A percentile compares a stretch with the other conserved stretches of the same genome.
phyloP scores from a whole-genome alignment of 2,888 invertebrate genomes.

The Julus scandinavius region DNA sequence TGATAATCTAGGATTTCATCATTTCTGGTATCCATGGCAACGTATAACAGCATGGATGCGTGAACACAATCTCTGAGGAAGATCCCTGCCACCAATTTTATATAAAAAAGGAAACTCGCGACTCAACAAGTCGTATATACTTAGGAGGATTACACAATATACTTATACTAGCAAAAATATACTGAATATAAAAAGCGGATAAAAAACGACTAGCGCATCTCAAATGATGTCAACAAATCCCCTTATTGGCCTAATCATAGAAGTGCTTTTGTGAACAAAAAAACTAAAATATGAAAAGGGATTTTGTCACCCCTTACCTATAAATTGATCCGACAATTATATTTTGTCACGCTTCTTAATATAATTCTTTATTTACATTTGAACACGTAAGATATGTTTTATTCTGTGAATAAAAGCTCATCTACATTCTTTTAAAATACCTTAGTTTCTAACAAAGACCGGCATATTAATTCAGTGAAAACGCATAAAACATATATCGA shows the following conservation, averaged over 20 bases:
- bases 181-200: not conserved
- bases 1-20: not conserved
- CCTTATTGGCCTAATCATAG: not conserved
- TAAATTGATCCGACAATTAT: not conserved
- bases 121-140: not conserved
- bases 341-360: too few species aligned
- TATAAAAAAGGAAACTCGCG: not conserved
- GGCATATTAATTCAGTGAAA: not conserved
- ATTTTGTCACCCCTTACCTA: not conserved
- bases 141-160: not conserved
- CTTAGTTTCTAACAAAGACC: not conserved
- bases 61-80: not conserved
- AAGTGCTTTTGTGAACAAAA: not conserved
- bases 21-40: not conserved
- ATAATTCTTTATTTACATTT: too few species aligned
- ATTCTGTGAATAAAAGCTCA: too few species aligned
- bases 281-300: not conserved
- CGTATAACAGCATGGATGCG: not conserved
- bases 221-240: slow-evolving; percentile 39
- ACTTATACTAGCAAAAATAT: slow-evolving; percentile 32
- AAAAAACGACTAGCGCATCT: not conserved
- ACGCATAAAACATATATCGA: slow-evolving; percentile 37
- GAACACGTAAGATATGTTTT: too few species aligned
- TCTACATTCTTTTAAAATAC: too few species aligned
- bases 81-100: slow-evolving; percentile 20